Conservation (phyloP, 2,888 invertebrate genomes). For the Drosophila austrosaltans region DNA sequence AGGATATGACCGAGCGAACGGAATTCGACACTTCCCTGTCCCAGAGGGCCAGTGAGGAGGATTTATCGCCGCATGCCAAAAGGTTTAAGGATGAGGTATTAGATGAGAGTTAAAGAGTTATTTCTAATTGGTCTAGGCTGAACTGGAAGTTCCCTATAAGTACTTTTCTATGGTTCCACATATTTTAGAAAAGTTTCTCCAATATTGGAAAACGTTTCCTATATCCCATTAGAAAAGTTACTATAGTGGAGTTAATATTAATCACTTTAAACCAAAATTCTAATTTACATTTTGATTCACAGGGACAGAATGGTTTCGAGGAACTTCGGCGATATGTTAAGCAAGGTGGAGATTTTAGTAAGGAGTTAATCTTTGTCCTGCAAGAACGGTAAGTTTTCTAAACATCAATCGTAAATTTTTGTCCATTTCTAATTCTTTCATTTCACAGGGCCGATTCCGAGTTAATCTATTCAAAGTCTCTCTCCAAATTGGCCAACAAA, state of each 20-base stretch:
- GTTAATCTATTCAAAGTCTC: constrained; percentile 94
- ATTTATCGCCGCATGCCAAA: constrained; percentile 75
- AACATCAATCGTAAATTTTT: too few species aligned
- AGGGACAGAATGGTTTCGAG: constrained; percentile 97
- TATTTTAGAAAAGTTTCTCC: too few species aligned
- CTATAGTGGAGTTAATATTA: neutral
- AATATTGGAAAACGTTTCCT: too few species aligned
- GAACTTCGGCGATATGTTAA: constrained; percentile 96
- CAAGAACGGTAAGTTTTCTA: constrained; percentile 91
- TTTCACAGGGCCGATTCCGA: constrained; percentile 92
- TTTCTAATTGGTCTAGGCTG: constrained; percentile 18
- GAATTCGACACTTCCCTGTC: constrained; percentile 69
- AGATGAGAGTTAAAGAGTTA: neutral
- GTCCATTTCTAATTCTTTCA: neutral
- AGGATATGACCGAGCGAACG: constrained; percentile 69
- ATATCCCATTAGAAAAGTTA: too few species aligned
- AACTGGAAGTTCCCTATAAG: neutral
- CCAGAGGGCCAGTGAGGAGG: constrained; percentile 68
- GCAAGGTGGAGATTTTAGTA: constrained; percentile 97
- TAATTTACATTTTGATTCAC: constrained; percentile 79
- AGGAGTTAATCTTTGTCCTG: constrained; percentile 93
- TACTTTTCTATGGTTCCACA: too few species aligned
- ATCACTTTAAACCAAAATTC: neutral
- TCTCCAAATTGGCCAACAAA: constrained; percentile 94
- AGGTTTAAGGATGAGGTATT: constrained; percentile 78